Evolutionary conservation across 2,797 vertebrate species (phyloP).

Genomic region (Falco rusticolus): DNA sequence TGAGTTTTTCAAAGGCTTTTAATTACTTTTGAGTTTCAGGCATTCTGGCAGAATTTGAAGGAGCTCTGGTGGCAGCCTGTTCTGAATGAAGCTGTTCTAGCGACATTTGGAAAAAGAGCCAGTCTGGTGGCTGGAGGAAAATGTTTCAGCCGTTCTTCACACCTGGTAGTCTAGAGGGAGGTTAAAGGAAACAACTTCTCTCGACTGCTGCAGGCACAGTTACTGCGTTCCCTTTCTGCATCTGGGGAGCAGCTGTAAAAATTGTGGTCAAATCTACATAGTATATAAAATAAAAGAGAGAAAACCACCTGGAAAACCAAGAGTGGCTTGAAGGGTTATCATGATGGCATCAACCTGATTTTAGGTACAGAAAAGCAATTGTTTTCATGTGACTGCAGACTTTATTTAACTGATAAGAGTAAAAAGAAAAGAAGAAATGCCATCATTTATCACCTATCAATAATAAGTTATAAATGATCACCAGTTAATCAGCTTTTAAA

Average conservation of each 20-base stretch:
- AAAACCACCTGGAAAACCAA: not conserved
- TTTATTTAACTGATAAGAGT: not conserved
- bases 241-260: slow-evolving; percentile 43
- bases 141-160: not conserved
- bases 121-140: slow-evolving; percentile 4
- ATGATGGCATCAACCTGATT: not conserved
- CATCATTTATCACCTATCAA: not conserved
- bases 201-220: slow-evolving; percentile 17
- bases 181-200: slow-evolving; percentile 35
- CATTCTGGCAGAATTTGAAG: slow-evolving; percentile 57
- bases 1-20: slow-evolving; percentile 32
- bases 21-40: slow-evolving; percentile 52
- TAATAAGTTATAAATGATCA: not conserved
- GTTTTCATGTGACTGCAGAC: not conserved
- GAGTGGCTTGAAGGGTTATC: not conserved
- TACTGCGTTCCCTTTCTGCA: not conserved
- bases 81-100: slow-evolving; percentile 10
- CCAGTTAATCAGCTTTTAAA: not conserved
- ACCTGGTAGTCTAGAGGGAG: slow-evolving; percentile 42
- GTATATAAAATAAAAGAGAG: not conserved
- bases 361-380: not conserved
- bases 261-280: not conserved
- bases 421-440: not conserved
- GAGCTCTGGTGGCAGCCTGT: not conserved
- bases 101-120: not conserved